Percentiles rank a stretch among this genome's conserved stretches.
These are phyloP conservation scores for Melanostoma mellinum DNA, from an alignment of 2,888 invertebrate species.

Conservation along the genomic window DNA sequence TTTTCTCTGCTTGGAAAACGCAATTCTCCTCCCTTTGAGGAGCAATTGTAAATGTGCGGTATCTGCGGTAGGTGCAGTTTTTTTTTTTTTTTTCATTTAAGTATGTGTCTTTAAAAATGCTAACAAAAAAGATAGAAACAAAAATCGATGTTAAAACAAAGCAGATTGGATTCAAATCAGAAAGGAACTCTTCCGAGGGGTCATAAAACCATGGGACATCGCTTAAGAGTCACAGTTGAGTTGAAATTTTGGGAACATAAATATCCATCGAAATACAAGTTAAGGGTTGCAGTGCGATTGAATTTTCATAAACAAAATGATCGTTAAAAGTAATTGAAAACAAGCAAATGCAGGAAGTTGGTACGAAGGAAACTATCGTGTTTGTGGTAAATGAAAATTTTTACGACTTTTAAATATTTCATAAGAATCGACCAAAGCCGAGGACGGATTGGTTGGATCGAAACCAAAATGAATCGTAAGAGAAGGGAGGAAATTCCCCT, in stretches of 20 bases:
- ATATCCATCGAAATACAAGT: not conserved
- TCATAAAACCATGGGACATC: slow-evolving; percentile 68
- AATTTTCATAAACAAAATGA: slow-evolving; percentile 69
- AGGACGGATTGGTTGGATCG: no score
- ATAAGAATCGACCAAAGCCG: not conserved
- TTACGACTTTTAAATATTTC: slow-evolving; percentile 51
- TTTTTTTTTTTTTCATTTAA: slow-evolving; percentile 43
- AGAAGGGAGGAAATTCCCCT: no score
- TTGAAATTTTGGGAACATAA: slow-evolving; percentile 24
- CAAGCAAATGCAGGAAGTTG: no score
- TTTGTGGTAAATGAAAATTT: slow-evolving; percentile 24
- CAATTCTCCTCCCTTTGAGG: slow-evolving; percentile 14
- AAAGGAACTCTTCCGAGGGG: slow-evolving; percentile 56
- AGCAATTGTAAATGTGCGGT: slow-evolving; percentile 57
- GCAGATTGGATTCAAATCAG: slow-evolving; percentile 63
- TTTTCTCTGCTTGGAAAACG: slow-evolving; percentile 66
- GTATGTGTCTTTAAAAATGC: slow-evolving; percentile 30
- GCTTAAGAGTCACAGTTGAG: slow-evolving; percentile 46
- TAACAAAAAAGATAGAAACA: slow-evolving; percentile 35
- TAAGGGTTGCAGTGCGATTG: slow-evolving; percentile 62
- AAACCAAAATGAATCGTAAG: no score
- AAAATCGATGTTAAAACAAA: slow-evolving; percentile 52
- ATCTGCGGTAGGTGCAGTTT: slow-evolving; percentile 69
- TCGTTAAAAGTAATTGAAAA: slow-evolving; percentile 70
- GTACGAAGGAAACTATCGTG: no score